phyloP scores from a whole-genome alignment of 2,113 vertebrate species.

The Triplophysa siluroides region DNA sequence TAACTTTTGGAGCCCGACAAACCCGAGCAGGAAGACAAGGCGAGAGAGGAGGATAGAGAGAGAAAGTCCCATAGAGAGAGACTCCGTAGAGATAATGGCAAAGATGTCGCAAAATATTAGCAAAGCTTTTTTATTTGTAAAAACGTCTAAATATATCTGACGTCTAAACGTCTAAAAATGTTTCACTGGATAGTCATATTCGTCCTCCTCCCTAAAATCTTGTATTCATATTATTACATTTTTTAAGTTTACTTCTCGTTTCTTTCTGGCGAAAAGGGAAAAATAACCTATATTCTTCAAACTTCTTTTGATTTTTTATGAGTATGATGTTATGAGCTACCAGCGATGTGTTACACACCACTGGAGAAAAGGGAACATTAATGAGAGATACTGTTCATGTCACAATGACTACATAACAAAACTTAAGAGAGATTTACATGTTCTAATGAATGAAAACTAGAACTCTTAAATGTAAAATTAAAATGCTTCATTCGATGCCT shows the following conservation, averaged over 20 bases:
- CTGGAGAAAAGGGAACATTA: conserved; percentile 66
- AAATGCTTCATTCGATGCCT: conserved; percentile 68
- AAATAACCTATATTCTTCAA: too few relatives aligned
- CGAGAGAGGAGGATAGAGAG: conserved; percentile 50
- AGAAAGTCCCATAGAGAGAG: conserved; percentile 35
- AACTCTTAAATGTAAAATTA: conserved; percentile 72
- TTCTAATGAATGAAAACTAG: conserved; percentile 72
- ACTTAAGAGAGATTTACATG: conserved; percentile 73
- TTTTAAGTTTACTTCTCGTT: too few relatives aligned
- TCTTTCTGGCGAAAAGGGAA: background rate
- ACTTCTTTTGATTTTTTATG: conserved; percentile 49
- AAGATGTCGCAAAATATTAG: background rate
- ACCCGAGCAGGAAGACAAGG: background rate
- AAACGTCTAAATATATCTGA: background rate
- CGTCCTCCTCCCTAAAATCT: too few relatives aligned
- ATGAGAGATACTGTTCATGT: conserved; percentile 68
- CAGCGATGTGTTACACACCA: conserved; percentile 63
- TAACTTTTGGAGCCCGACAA: too few relatives aligned
- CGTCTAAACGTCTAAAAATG: background rate
- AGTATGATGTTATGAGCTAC: conserved; percentile 65
- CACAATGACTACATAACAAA: conserved; percentile 76
- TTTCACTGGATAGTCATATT: background rate
- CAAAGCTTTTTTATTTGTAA: background rate
- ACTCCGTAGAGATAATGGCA: conserved; percentile 8
- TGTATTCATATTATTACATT: too few relatives aligned